Base-by-base conservation (phyloP, 2,797 vertebrate species). In the Ibycter americanus region DNA sequence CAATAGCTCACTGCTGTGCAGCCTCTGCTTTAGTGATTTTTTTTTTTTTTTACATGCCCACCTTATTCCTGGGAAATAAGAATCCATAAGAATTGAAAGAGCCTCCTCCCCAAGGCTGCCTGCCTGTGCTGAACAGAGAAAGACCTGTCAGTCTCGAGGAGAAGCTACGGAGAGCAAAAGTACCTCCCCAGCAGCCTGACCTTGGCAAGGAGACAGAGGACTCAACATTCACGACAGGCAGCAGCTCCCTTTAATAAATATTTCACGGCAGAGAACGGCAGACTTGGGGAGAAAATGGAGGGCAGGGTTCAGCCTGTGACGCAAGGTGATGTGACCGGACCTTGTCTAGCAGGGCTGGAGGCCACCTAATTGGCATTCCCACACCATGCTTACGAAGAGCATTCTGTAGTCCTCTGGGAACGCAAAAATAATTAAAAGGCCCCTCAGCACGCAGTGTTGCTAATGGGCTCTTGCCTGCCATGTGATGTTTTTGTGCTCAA, bases 301-400 rank as follows among this genome's bases (percentile, higher is more conserved):
- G 94, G 95, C 95, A 97, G 92, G 94, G 96, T 95, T 97, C 97
- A 97, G 90, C 49, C 76, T 90, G 90, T 97, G 96, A 97, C 32
- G 93, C 94, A 92, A 97, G 96, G 93, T 94, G 95, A 97, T 97
- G 96, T 97, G 96, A 93, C 96, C 80, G 58, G 96, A 96, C 94
- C 94, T 94, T 96, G 97, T 95, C 95, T 96, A 83, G 93, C 44
- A 34, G 87, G 89, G 93, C 97, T 94, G 96, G 89, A 97, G 96
- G 96, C 93, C 96, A 96, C 84, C 93, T 94, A 95, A 97, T 97
- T 97, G 95, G 84, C 95, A 96, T 92, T 96, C 95, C 89, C 4
- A 14, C 1, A 4, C 93, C 92, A 97, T 71, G 85, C 95, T 87
- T 90, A 61, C 1, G 73, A 87, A 86, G 70, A 92, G 88, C 85